Evolutionary conservation across 2,888 invertebrate genomes (phyloP).

Genomic region (Clistopyga incitator): DNA sequence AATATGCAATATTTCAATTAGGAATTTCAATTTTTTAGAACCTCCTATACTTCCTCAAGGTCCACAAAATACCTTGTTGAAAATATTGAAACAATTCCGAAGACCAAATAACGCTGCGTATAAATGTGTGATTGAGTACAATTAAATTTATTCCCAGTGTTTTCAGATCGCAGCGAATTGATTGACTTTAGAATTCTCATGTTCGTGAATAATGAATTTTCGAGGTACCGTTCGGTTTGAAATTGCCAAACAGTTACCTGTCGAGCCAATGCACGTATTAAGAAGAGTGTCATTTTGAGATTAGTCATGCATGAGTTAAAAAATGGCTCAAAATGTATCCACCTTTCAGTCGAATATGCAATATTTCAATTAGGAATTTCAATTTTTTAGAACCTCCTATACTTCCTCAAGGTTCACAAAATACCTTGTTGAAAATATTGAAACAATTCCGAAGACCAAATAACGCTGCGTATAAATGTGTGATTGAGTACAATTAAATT

Average conservation of each 20-base stretch:
- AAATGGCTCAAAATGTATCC: not conserved
- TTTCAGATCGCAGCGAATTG: not conserved
- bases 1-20: no score
- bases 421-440: not conserved
- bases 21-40: no score
- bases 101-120: no score
- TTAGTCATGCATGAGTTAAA: not conserved
- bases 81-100: not conserved
- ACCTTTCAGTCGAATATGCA: no score
- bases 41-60: no score
- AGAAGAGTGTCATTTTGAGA: not conserved
- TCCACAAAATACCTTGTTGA: no score
- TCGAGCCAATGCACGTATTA: not conserved
- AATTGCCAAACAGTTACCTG: not conserved
- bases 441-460: no score
- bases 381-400: no score
- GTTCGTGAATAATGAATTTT: conserved; percentile 10
- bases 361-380: no score
- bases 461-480: no score
- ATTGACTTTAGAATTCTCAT: not conserved
- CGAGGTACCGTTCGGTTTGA: not conserved
- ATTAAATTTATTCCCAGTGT: not conserved
- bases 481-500: not conserved
- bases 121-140: not conserved
- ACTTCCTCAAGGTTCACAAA: no score